These are phyloP conservation scores for Damaliscus lunatus DNA, from an alignment of 2,113 vertebrate species.

Conservation along the genomic window DNA sequence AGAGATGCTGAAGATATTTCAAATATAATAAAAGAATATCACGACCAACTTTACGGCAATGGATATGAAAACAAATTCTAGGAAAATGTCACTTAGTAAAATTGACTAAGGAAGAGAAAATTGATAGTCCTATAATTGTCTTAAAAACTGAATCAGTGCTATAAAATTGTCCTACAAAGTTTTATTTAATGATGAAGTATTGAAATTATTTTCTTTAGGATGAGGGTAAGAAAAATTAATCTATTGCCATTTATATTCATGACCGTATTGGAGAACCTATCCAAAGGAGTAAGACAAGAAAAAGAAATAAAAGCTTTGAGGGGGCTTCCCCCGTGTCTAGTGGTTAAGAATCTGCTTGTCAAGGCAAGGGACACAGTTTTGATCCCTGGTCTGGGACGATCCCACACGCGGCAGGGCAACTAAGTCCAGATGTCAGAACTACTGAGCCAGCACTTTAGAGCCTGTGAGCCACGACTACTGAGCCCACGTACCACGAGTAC, in stretches of 20 bases:
- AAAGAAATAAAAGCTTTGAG: not conserved
- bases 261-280: not conserved
- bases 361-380: not conserved
- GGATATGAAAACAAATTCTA: slow-evolving; percentile 1
- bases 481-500: fast-evolving
- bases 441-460: not conserved
- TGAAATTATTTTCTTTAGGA: not conserved
- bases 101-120: not conserved
- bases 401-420: not conserved
- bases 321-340: not conserved
- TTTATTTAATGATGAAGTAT: not conserved
- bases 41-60: not conserved
- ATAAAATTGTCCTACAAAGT: not conserved
- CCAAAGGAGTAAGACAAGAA: not conserved
- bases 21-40: slow-evolving; percentile 18
- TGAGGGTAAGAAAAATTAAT: not conserved
- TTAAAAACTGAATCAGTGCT: not conserved
- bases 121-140: not conserved
- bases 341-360: not conserved
- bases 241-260: not conserved
- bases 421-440: no score
- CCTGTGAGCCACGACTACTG: not conserved
- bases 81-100: not conserved
- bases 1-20: not conserved
- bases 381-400: not conserved